These are phyloP conservation scores for Bombus soroeensis DNA, from an alignment of 1,140 invertebrate genomes.

Conservation along the genomic window DNA sequence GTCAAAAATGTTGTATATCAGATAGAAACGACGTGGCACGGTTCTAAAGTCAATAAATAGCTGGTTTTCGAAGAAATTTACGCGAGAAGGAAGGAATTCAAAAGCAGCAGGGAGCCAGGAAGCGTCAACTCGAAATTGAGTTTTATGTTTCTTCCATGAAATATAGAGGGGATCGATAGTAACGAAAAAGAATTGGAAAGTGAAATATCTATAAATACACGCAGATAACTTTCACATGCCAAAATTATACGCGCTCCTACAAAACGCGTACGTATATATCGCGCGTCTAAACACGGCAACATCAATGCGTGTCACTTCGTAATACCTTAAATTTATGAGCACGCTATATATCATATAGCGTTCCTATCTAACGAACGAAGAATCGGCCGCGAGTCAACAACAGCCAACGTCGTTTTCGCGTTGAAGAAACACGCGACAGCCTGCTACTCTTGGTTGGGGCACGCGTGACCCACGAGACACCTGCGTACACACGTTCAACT, in stretches of 20 bases:
- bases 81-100: too few species aligned
- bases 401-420: neutral
- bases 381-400: neutral
- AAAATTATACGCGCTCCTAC: too few species aligned
- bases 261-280: too few species aligned
- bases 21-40: too few species aligned
- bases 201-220: neutral
- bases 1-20: too few species aligned
- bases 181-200: neutral
- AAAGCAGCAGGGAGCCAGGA: too few species aligned
- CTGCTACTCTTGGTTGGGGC: neutral
- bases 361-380: neutral
- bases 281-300: neutral
- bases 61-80: too few species aligned
- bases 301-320: neutral
- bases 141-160: too few species aligned
- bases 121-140: too few species aligned
- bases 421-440: neutral
- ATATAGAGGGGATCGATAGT: too few species aligned
- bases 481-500: neutral
- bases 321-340: neutral
- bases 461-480: constrained; percentile 16
- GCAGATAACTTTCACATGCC: too few species aligned
- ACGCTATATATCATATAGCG: neutral
- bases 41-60: too few species aligned